These are phyloP conservation scores for Siderastrea radians DNA, from an alignment of 92 coral and sea anemone genomes.

Conservation along the genomic window DNA sequence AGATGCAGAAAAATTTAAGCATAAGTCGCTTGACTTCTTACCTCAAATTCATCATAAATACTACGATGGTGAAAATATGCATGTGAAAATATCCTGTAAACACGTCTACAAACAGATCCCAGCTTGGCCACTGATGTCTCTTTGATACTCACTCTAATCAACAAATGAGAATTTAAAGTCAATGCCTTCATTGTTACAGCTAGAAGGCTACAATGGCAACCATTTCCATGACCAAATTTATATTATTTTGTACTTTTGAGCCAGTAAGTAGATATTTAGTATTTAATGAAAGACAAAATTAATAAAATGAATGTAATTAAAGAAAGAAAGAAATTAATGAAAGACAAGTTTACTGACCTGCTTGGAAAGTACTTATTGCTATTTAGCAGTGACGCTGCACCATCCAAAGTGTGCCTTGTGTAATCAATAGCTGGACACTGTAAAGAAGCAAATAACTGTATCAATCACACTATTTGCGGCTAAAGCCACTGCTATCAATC, in stretches of 20 bases:
- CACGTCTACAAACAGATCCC: conserved; percentile 98
- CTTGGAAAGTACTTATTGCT: conserved; percentile 99
- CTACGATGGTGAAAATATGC: conserved; percentile 95
- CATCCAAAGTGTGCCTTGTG: conserved; percentile 98
- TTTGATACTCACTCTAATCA: conserved; percentile 91
- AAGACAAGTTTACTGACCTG: conserved; percentile 49
- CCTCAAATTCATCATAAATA: conserved; percentile 97
- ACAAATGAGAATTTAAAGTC: not conserved
- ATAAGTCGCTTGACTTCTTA: conserved; percentile 5
- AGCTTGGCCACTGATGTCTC: conserved; percentile 98
- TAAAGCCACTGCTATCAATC: too few species aligned
- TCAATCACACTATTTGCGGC: not conserved
- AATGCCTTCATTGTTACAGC: not conserved
- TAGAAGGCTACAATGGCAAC: too few species aligned
- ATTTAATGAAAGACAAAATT: not conserved
- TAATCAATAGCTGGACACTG: conserved; percentile 99
- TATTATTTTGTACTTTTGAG: too few species aligned
- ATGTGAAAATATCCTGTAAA: conserved; percentile 98
- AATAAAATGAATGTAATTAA: too few species aligned
- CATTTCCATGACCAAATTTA: too few species aligned
- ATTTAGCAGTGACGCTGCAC: conserved; percentile 95
- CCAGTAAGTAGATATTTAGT: too few species aligned
- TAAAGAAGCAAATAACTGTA: not conserved
- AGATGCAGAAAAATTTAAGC: not conserved
- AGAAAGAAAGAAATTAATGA: too few species aligned